These are phyloP conservation scores for Pangasius djambal DNA, from an alignment of 2,797 vertebrate species.

Conservation along the genomic window DNA sequence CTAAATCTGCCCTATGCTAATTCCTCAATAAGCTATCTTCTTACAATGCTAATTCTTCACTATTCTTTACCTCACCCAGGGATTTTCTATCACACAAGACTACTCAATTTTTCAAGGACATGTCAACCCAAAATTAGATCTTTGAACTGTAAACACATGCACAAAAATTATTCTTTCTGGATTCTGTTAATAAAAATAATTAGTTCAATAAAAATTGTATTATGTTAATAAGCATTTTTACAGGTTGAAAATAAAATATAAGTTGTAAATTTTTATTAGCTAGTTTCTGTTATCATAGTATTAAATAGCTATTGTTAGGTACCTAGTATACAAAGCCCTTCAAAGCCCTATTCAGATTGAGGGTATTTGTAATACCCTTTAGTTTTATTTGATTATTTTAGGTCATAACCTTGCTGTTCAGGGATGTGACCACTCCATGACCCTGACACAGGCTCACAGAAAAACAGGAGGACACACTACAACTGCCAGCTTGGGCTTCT, in stretches of 20 bases:
- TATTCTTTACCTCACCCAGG: background rate
- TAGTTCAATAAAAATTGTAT: background rate
- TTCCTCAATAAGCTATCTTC: background rate
- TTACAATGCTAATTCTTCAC: background rate
- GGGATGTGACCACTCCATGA: background rate
- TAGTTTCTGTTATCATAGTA: too few species aligned
- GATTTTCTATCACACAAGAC: background rate
- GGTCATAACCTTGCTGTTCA: background rate
- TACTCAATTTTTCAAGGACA: background rate
- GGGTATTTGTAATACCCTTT: background rate
- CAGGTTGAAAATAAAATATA: background rate
- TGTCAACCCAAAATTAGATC: background rate
- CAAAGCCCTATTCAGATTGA: background rate
- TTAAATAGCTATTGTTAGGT: background rate
- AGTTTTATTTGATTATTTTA: background rate
- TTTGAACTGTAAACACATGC: background rate
- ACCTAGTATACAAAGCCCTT: background rate
- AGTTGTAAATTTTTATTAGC: background rate
- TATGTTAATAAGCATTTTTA: background rate
- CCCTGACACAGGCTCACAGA: background rate
- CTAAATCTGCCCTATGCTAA: background rate
- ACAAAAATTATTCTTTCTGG: background rate
- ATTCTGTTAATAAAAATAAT: background rate
- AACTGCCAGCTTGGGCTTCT: background rate
- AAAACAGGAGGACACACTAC: background rate